Evolutionary conservation across 1,140 invertebrate genomes (phyloP), one percentile per base, ranked within the genome.

Genomic region (Eurosta solidaginis): DNA sequence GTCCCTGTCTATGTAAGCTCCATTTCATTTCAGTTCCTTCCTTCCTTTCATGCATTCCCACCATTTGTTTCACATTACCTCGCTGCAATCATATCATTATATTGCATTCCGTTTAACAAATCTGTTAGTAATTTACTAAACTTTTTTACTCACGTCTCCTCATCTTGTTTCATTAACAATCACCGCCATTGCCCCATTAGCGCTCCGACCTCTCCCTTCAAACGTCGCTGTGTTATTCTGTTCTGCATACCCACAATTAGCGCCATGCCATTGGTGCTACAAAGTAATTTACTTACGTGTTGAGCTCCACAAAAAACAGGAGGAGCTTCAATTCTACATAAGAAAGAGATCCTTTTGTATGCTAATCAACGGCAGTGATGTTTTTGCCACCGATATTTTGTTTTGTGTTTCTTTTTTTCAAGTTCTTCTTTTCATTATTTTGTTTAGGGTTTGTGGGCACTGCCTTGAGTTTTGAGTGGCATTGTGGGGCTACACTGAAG

Each of bases 261-360:
- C 4, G 5, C n/a, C n/a, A n/a, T n/a, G n/a, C n/a, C n/a, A n/a
- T n/a, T n/a, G n/a, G n/a, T n/a, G n/a, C n/a, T n/a, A n/a, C n/a
- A n/a, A n/a, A n/a, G n/a, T n/a, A n/a, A n/a, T n/a, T 33, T 40
- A 9, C 59, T 59, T 42, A 42, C 33, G 33, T 40, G 59, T 6
- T 36, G 33, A 6, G 5, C 4, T 33, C 17, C 59, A 68, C 33
- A 68, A 17, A 68, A 68, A 68, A 17, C 33, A 68, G 59, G 59
- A 68, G 59, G 59, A 68, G 59, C 33, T 33, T 33, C 33, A 68
- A 68, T 68, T 68, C 59, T 1, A 10, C n/a, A 27, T 14, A 68
- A 68, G 33, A 68, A 40, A 42, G 59, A 68, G 59, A 68, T 68
- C 59, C 59, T 68, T 68, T 68, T 68, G 59, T 68, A 68, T 68